Percentiles rank a stretch among this genome's conserved stretches.
These are phyloP conservation scores for Metaphire vulgaris DNA, from an alignment of 1,140 invertebrate species.

Conservation along the genomic window DNA sequence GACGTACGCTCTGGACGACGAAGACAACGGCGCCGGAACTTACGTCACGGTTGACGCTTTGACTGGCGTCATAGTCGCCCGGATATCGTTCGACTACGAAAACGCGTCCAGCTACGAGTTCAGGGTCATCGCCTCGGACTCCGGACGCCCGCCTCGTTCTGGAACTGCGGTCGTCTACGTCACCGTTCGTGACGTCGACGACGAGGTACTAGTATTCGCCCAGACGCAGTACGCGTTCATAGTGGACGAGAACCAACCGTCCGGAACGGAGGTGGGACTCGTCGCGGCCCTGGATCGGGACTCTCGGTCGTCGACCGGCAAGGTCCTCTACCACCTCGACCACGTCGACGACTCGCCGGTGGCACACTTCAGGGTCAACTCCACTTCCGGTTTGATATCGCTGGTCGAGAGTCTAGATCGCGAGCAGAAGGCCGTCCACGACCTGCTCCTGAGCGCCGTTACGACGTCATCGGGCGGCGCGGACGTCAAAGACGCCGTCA, in stretches of 20 bases:
- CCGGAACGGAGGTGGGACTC: conserved; percentile 14
- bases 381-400: background rate
- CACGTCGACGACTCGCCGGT: background rate
- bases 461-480: conserved; percentile 57
- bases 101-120: conserved; percentile 25
- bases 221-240: conserved; percentile 19
- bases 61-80: conserved; percentile 3
- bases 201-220: conserved; percentile 20
- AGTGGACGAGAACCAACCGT: conserved; percentile 11
- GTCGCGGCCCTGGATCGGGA: conserved; percentile 9
- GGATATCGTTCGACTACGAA: conserved; percentile 29
- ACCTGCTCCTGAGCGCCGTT: conserved; percentile 78
- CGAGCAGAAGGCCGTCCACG: conserved; percentile 73
- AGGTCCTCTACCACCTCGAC: conserved; percentile 3
- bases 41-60: background rate
- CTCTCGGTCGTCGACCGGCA: conserved; percentile 2
- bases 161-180: conserved; percentile 73
- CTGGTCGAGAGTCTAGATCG: conserved; percentile 63
- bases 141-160: conserved; percentile 71
- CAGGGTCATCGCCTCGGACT: conserved; percentile 61
- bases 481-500: conserved; percentile 75
- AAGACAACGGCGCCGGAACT: background rate
- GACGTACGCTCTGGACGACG: conserved; percentile 63
- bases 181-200: conserved; percentile 42
- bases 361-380: background rate